These are phyloP conservation scores for Papilio polyxenes DNA, from an alignment of 1,140 invertebrate genomes.

Conservation along the genomic window DNA sequence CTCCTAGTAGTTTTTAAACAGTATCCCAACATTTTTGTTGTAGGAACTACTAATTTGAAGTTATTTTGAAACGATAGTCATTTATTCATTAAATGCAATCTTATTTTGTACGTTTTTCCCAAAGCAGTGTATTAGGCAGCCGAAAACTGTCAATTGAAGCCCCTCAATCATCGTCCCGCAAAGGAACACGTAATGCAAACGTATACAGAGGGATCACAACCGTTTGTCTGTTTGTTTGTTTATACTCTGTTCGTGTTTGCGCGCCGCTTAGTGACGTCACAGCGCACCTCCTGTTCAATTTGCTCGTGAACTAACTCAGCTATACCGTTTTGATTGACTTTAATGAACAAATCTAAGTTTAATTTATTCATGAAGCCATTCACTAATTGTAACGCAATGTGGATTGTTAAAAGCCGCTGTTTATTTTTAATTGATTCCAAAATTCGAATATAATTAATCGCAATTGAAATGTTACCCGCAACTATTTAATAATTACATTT, in stretches of 20 bases:
- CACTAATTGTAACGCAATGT: conserved; percentile 23
- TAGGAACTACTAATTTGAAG: too few species aligned
- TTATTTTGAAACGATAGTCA: too few species aligned
- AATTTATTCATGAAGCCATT: conserved; percentile 45
- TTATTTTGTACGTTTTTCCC: not conserved
- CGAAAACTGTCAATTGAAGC: conserved; percentile 24
- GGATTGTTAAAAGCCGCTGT: conserved; percentile 32
- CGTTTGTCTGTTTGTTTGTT: conserved; percentile 59
- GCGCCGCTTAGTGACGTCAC: conserved; percentile 54
- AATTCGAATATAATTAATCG: conserved; percentile 4
- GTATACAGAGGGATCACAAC: conserved; percentile 58
- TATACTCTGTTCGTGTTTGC: conserved; percentile 57
- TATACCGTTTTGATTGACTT: conserved; percentile 48
- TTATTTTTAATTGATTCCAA: conserved; percentile 38
- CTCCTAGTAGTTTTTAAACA: too few species aligned
- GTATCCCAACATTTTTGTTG: too few species aligned
- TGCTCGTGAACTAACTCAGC: conserved; percentile 42
- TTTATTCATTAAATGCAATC: not conserved
- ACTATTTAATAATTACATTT: conserved; percentile 10
- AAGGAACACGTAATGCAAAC: conserved; percentile 36
- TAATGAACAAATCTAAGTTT: conserved; percentile 44
- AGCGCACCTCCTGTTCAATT: conserved; percentile 43
- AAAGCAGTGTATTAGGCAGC: conserved; percentile 2
- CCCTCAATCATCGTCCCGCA: conserved; percentile 35
- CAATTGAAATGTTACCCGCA: conserved; percentile 36